Evolutionary conservation across 92 coral and sea anemone genomes (phyloP).

Genomic region (Epizoanthus stellaris): DNA sequence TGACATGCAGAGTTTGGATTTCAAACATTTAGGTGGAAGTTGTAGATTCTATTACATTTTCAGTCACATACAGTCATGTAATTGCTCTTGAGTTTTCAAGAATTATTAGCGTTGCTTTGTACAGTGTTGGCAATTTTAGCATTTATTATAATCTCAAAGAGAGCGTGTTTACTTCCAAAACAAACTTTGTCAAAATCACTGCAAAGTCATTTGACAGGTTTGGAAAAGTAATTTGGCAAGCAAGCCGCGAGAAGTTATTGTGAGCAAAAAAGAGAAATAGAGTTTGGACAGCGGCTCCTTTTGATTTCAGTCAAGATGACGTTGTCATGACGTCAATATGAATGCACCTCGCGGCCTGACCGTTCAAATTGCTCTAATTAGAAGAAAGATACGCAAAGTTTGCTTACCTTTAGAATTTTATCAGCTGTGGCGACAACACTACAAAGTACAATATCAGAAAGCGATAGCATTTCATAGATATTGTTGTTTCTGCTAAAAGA

Average conservation of each 20-base stretch:
- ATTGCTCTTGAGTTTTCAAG: background rate
- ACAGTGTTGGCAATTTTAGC: background rate
- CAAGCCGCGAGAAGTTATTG: background rate
- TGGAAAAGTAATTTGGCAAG: conserved; percentile 32
- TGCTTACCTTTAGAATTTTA: conserved; percentile 5
- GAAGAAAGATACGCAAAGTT: conserved; percentile 35
- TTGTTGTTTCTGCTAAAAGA: conserved; percentile 2
- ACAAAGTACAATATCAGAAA: background rate
- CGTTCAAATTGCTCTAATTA: conserved; percentile 38
- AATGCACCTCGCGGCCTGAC: conserved; percentile 1
- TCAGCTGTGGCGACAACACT: conserved; percentile 12
- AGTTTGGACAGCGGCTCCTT: conserved; percentile 58
- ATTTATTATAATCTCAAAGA: conserved; percentile 25
- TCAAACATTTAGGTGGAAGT: no score
- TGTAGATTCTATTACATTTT: no score
- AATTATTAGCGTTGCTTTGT: background rate
- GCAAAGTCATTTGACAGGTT: conserved; percentile 41
- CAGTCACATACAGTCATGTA: no score
- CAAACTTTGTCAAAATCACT: conserved; percentile 39
- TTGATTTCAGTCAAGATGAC: conserved; percentile 50
- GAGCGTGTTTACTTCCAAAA: conserved; percentile 44
- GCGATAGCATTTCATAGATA: background rate
- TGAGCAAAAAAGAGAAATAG: conserved; percentile 49
- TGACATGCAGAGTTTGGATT: no score
- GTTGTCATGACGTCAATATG: conserved; percentile 54